Conservation (phyloP, 2,888 invertebrate species). For the Polymixis flavicincta region DNA sequence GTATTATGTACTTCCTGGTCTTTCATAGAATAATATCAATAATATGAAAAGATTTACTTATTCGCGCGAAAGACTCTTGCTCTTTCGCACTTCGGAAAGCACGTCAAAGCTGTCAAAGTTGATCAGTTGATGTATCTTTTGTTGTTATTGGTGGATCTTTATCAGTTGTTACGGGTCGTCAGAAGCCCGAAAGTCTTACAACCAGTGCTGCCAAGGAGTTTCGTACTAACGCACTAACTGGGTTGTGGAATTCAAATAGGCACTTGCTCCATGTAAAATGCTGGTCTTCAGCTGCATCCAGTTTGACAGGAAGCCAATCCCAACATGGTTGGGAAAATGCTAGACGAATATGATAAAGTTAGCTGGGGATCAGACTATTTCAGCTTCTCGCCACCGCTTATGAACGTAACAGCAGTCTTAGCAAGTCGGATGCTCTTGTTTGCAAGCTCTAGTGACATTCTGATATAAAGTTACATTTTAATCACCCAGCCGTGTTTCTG, state of each 20-base stretch:
- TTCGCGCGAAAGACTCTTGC: too few relatives aligned
- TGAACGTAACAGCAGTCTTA: slow-evolving; percentile 24
- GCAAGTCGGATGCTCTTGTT: slow-evolving; percentile 66
- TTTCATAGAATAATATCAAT: background rate
- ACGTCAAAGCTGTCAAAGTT: background rate
- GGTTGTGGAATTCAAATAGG: background rate
- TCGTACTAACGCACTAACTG: background rate
- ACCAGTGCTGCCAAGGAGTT: background rate
- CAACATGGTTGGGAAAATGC: background rate
- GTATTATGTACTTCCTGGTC: background rate
- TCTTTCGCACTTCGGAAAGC: background rate
- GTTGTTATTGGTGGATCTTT: background rate
- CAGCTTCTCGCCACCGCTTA: slow-evolving; percentile 55
- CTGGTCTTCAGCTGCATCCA: background rate
- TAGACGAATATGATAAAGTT: background rate
- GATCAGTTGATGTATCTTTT: too few relatives aligned
- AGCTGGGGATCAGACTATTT: background rate
- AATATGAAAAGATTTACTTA: too few relatives aligned
- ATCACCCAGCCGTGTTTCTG: slow-evolving; percentile 69
- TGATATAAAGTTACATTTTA: slow-evolving; percentile 79
- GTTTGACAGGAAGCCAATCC: background rate
- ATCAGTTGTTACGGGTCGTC: background rate
- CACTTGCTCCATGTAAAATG: background rate
- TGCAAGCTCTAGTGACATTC: slow-evolving; percentile 69
- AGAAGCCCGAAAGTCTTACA: background rate